Evolutionary conservation across 2,888 invertebrate species (phyloP).

Genomic region (Lycophotia porphyrea): DNA sequence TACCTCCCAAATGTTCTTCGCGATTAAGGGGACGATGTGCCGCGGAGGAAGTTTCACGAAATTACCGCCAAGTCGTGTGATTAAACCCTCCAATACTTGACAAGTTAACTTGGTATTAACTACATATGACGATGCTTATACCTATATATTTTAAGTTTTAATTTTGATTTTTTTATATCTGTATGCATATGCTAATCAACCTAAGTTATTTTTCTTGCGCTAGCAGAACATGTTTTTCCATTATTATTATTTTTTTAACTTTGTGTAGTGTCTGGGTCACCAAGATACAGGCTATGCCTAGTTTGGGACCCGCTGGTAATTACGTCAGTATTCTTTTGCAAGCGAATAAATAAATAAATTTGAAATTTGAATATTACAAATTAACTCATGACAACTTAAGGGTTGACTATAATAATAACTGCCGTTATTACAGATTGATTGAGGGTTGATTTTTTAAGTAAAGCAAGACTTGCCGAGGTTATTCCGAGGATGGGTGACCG

Average conservation of each 20-base stretch:
- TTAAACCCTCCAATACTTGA: conserved; percentile 12
- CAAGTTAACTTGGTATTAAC: neutral
- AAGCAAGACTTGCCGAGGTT: neutral
- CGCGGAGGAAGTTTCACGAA: conserved; percentile 23
- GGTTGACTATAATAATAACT: neutral
- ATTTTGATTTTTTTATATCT: no score
- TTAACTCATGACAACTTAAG: neutral
- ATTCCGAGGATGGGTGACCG: neutral
- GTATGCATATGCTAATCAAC: no score
- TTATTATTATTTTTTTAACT: no score
- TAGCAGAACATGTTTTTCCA: no score
- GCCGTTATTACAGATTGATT: neutral
- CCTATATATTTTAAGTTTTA: no score
- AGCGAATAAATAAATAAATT: no score
- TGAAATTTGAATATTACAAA: no score
- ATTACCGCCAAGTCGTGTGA: conserved; percentile 28
- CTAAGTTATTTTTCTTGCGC: no score
- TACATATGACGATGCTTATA: conserved; percentile 3
- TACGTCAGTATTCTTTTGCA: no score
- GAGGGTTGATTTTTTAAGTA: neutral
- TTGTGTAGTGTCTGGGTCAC: no score
- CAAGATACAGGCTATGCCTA: no score
- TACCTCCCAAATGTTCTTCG: conserved; percentile 15
- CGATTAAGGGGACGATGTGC: conserved; percentile 24
- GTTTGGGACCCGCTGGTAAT: no score